These are phyloP conservation scores for Leptinotarsa undecemlineata DNA, from an alignment of 1,140 invertebrate species.

Conservation along the genomic window DNA sequence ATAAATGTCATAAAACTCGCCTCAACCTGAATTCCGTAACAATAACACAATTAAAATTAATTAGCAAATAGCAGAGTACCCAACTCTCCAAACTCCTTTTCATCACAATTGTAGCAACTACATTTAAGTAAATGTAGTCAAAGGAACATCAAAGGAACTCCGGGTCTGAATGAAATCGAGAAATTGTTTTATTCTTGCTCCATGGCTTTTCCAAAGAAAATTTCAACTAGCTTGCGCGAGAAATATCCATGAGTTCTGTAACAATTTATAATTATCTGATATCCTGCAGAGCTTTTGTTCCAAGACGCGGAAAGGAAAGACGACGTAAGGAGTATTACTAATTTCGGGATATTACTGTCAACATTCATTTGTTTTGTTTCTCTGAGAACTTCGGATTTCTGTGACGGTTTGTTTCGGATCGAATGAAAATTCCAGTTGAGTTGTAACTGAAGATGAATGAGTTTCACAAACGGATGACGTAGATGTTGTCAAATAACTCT, in stretches of 20 bases:
- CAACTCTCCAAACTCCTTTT: background rate
- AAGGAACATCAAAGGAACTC: constrained; percentile 4
- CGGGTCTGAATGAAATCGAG: background rate
- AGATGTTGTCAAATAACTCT: too few species aligned
- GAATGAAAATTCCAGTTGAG: too few species aligned
- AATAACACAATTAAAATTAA: constrained; percentile 4
- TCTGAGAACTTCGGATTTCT: background rate
- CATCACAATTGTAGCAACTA: constrained; percentile 1
- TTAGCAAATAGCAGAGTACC: background rate
- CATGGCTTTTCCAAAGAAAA: background rate
- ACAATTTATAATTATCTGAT: background rate
- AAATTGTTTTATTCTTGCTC: too few species aligned
- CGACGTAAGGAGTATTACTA: background rate
- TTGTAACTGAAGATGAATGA: too few species aligned
- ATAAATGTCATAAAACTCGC: background rate
- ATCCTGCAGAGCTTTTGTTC: constrained; percentile 2
- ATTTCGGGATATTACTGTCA: background rate
- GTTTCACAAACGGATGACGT: too few species aligned
- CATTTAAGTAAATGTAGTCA: background rate
- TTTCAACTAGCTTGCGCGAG: background rate
- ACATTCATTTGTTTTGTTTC: background rate
- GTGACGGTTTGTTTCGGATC: background rate
- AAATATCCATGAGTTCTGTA: background rate
- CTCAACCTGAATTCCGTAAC: background rate
- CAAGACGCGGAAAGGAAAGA: background rate